Evolutionary conservation across 2,113 vertebrate genomes (phyloP).

Genomic region (Thamnophis sirtalis): DNA sequence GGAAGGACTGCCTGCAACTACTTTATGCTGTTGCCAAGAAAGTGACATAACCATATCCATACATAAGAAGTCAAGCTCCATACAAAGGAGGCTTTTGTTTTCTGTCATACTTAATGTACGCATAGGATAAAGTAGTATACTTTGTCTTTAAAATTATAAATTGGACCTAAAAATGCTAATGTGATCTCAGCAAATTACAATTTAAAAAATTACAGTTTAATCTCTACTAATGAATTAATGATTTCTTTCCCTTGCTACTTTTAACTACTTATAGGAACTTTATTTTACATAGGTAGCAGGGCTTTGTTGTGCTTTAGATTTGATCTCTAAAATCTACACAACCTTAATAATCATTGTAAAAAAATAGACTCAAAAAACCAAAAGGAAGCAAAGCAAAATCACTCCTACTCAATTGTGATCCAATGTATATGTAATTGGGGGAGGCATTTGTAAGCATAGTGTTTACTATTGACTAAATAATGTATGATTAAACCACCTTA

Average conservation of each 20-base stretch:
- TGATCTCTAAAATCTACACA: not conserved
- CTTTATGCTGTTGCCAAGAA: not conserved
- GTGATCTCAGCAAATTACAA: not conserved
- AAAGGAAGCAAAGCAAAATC: not conserved
- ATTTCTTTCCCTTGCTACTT: not conserved
- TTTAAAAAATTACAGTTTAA: not conserved
- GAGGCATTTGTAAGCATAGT: not conserved
- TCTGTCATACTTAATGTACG: not conserved
- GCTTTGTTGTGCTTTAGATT: not conserved
- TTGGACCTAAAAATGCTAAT: not conserved
- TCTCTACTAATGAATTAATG: not conserved
- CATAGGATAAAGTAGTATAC: not conserved
- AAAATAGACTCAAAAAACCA: not conserved
- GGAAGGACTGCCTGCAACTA: not conserved
- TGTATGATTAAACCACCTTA: not conserved
- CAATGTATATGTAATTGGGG: not conserved
- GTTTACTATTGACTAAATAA: not conserved
- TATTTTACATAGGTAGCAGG: not conserved
- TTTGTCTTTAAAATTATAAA: not conserved
- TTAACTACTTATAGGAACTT: not conserved
- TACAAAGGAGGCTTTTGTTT: not conserved
- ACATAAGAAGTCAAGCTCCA: not conserved
- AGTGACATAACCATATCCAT: not conserved
- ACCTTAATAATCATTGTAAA: not conserved
- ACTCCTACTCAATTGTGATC: not conserved